phyloP scores from a whole-genome alignment of 2,888 invertebrate genomes.

The Rotaria sp. region DNA sequence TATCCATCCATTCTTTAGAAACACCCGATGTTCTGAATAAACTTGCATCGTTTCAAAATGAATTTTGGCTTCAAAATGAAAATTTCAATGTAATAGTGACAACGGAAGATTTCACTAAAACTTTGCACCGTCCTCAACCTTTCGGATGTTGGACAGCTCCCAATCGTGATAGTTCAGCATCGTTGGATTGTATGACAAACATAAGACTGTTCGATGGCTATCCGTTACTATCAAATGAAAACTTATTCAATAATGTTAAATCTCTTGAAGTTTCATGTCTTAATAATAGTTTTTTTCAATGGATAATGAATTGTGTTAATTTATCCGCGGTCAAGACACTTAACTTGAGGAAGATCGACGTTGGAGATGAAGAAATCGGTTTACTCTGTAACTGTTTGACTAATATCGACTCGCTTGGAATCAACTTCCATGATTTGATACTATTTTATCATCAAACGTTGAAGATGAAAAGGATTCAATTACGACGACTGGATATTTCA shows the following conservation, averaged over 20 bases:
- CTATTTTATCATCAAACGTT: background rate
- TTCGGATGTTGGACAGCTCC: background rate
- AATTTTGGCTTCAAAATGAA: background rate
- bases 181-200: background rate
- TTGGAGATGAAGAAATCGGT: background rate
- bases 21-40: background rate
- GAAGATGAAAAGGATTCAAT: background rate
- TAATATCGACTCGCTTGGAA: background rate
- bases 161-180: background rate
- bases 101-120: background rate
- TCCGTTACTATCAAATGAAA: background rate
- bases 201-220: background rate
- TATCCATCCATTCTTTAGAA: background rate
- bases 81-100: background rate
- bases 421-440: background rate
- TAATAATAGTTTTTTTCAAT: background rate
- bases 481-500: background rate
- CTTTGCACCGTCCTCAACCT: background rate
- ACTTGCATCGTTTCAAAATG: background rate
- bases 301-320: background rate
- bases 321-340: background rate
- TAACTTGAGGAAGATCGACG: background rate
- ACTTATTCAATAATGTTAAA: background rate
- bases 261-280: background rate
- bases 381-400: too few species aligned